Conservation (phyloP, 2,113 vertebrate species). For the Eulacestoma nigropectus region DNA sequence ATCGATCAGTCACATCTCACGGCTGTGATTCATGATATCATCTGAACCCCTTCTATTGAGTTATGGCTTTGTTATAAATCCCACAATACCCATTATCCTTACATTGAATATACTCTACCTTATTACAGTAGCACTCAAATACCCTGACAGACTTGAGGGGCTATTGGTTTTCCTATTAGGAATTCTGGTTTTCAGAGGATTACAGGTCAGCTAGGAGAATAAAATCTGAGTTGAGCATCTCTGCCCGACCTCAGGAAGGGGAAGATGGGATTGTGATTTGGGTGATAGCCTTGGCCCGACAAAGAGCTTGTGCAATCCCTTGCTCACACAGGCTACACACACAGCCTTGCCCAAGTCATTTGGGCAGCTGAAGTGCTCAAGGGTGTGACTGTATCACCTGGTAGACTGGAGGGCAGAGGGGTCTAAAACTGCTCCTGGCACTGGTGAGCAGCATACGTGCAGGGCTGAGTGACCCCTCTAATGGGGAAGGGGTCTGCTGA, state of each 20-base stretch:
- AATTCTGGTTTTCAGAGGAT: not conserved
- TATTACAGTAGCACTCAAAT: not conserved
- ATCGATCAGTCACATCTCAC: constrained; percentile 50
- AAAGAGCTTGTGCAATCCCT: not conserved
- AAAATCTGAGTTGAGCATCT: not conserved
- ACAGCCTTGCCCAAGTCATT: not conserved
- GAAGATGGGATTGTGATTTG: not conserved
- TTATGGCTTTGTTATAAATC: constrained; percentile 48
- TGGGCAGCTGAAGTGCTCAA: not conserved
- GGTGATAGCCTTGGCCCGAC: not conserved
- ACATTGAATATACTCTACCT: not conserved
- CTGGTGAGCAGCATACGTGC: rapidly evolving
- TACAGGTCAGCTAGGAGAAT: not conserved
- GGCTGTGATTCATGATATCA: not conserved
- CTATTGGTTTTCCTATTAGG: not conserved
- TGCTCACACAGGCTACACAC: not conserved
- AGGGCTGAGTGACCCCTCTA: not conserved
- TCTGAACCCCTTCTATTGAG: constrained; percentile 4
- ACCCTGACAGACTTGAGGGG: not conserved
- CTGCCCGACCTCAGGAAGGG: not conserved
- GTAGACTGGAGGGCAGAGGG: not conserved
- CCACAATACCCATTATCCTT: constrained; percentile 14
- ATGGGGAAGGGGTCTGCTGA: not conserved
- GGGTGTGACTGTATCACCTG: not conserved
- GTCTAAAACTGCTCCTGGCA: not conserved